These are phyloP conservation scores for Tetragnatha montana DNA, from an alignment of 2,888 invertebrate species.

Conservation along the genomic window DNA sequence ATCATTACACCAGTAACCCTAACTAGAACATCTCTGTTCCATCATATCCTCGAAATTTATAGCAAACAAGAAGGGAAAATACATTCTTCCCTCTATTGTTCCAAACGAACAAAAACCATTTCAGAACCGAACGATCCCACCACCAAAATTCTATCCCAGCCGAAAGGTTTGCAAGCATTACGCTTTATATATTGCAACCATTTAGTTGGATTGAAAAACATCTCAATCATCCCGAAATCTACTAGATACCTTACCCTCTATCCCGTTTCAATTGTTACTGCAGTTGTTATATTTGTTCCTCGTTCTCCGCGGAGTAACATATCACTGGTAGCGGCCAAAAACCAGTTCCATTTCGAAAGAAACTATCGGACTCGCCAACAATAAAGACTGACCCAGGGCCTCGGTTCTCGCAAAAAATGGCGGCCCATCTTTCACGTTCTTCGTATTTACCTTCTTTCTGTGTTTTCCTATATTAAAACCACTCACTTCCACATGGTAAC, in stretches of 20 bases:
- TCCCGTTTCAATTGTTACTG: background rate
- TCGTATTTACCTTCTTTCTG: background rate
- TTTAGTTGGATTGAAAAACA: conserved; percentile 1
- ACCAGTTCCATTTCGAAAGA: background rate
- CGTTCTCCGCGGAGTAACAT: background rate
- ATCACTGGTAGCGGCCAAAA: background rate
- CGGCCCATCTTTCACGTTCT: background rate
- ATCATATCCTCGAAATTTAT: too few species aligned
- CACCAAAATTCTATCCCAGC: too few species aligned
- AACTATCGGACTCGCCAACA: background rate
- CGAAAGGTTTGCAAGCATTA: too few species aligned
- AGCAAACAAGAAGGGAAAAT: too few species aligned
- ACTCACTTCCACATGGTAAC: conserved; percentile 12
- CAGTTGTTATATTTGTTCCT: background rate
- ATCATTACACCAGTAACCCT: too few species aligned
- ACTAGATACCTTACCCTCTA: background rate
- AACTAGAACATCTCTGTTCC: too few species aligned
- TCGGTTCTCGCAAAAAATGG: background rate
- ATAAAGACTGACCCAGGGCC: background rate
- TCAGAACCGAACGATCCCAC: too few species aligned
- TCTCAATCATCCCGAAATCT: background rate
- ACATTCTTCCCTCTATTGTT: too few species aligned
- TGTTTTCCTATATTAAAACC: background rate
- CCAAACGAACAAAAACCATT: too few species aligned
- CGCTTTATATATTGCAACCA: background rate